Evolutionary conservation across 2,888 invertebrate species (phyloP).

Genomic region (Athalia circularis): DNA sequence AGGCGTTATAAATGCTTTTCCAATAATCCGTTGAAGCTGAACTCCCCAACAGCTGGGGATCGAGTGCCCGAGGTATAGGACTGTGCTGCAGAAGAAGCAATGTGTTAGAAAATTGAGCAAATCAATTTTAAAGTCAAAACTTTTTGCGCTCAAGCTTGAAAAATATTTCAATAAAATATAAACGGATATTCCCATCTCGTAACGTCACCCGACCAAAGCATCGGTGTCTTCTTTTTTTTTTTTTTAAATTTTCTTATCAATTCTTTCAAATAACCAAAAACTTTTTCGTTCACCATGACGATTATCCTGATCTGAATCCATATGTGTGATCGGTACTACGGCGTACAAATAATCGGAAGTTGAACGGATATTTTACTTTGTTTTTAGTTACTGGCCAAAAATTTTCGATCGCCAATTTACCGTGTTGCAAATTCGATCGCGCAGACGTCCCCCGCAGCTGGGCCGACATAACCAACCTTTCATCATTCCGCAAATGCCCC

Average conservation of each 20-base stretch:
- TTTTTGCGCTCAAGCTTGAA: not conserved
- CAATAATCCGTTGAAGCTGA: slow-evolving; percentile 19
- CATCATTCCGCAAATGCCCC: slow-evolving; percentile 5
- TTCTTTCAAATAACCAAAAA: not conserved
- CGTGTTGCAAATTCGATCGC: not conserved
- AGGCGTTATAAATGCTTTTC: slow-evolving; percentile 37
- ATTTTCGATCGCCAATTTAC: not conserved
- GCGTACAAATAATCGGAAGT: no score
- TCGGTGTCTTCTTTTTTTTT: not conserved
- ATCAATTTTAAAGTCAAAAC: slow-evolving; percentile 39
- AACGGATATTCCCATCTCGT: no score
- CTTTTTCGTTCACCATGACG: no score
- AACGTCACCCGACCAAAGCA: no score
- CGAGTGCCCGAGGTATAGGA: not conserved
- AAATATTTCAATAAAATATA: slow-evolving; percentile 16
- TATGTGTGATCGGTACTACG: no score
- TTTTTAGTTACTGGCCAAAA: no score
- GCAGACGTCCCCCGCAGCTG: no score
- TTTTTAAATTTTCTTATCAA: not conserved
- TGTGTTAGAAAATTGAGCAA: slow-evolving; percentile 36
- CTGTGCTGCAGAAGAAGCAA: not conserved
- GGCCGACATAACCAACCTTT: not conserved
- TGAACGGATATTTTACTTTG: no score
- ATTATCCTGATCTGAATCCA: no score
- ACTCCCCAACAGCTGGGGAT: slow-evolving; percentile 27